Percentiles rank a stretch among this genome's conserved stretches.
Conservation (phyloP, 2,113 vertebrate genomes). For the Chrysemys picta region DNA sequence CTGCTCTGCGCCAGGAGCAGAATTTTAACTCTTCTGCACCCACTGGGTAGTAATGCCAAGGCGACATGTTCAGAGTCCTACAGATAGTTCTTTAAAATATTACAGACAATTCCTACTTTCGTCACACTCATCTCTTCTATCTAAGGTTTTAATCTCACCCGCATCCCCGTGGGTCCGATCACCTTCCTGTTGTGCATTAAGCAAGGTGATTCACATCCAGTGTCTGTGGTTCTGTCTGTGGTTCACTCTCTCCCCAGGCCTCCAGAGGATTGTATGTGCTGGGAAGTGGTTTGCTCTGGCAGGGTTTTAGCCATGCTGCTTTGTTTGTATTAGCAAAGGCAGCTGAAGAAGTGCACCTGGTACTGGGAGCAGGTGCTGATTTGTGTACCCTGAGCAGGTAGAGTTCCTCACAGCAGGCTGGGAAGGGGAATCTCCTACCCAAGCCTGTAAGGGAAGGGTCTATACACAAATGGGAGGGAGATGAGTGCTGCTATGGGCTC, state of each 20-base stretch:
- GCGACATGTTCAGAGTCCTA: neutral
- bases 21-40: neutral
- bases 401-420: too few species aligned
- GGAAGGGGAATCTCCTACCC: neutral
- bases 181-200: neutral
- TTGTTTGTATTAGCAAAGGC: neutral
- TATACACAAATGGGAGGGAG: neutral
- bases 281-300: neutral
- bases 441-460: neutral
- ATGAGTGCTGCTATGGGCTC: neutral
- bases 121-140: neutral
- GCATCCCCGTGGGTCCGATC: neutral
- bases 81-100: neutral
- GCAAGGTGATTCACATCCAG: neutral
- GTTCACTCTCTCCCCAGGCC: neutral
- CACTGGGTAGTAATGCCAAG: neutral
- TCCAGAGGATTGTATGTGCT: neutral
- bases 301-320: neutral
- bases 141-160: neutral
- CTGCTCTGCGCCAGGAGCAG: neutral
- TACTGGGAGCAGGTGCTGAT: neutral
- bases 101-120: neutral
- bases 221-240: neutral
- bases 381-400: neutral
- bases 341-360: neutral